Base-by-base conservation (phyloP, 2,113 vertebrate species). In the Sterrhoptilus dennistouni region DNA sequence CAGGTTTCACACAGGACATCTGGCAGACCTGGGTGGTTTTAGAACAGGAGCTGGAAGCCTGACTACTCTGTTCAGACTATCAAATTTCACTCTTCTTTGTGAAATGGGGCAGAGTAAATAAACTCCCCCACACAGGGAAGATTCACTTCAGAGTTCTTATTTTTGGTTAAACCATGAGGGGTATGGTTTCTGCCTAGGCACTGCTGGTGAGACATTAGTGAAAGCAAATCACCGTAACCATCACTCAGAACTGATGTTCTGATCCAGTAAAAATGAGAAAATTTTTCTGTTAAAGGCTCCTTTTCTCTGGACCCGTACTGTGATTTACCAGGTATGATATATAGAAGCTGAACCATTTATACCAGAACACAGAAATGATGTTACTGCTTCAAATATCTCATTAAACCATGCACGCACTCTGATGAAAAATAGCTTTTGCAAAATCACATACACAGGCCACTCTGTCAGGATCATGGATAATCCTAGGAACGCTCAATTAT, bases 401-500 rank as follows among this genome's bases (percentile, higher is more conserved):
- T 81, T 95, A 95, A 93, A 28, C 29, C 27, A 50, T 59, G 45
- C 61, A 61, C 29, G 6, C 57, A 72, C 83, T 87, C 57, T 83
- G 74, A 72, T 85, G 50, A 91, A 90, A 80, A 65, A 83, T 28
- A 65, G 78, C n/a, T 85, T 87, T 85, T 93, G 42, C 50, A 91
- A 93, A 90, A 90, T 80, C 66, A 65, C 81, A 82, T 57, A 66
- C 75, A 72, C 31, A 64, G 36, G n/a, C 33, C 74, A 57, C 50
- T 87, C 35, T 74, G 50, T 76, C 75, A 91, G 82, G 59, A 94
- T 77, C 68, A 52, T 63, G 38, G 79, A 70, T 94, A 94, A 95
- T 91, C 70, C 75, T n/a, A 59, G 63, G 71, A 91, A 87, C 81
- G 94, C 78, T 88, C 79, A 77, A 70, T 70, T 95, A 88, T 47